Percentiles rank a stretch among this genome's conserved stretches.
These are phyloP conservation scores for Sinosuthora webbiana DNA, from an alignment of 2,113 vertebrate species.

Conservation along the genomic window DNA sequence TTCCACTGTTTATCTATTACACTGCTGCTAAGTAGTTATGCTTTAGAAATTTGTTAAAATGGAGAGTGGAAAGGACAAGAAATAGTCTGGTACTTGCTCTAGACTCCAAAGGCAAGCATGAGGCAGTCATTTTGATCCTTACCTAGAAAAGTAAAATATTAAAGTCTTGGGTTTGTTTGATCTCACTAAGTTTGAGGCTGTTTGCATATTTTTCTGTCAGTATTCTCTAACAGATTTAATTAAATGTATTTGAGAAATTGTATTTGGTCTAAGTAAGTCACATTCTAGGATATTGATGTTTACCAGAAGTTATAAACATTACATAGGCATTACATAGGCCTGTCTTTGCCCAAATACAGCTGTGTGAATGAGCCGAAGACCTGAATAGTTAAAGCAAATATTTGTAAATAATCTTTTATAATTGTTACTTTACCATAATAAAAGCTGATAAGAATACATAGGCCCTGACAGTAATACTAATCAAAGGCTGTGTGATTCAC, in stretches of 20 bases:
- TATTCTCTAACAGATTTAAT: background rate
- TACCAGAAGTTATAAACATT: background rate
- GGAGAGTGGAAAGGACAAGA: background rate
- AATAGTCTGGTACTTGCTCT: background rate
- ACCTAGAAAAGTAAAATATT: background rate
- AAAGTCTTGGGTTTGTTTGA: background rate
- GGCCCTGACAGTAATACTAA: background rate
- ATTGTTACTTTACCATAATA: background rate
- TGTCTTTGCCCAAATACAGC: background rate
- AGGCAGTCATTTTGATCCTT: background rate
- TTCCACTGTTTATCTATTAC: background rate
- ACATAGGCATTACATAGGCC: background rate
- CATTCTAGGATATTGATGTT: background rate
- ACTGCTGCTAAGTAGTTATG: background rate
- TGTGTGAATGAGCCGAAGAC: background rate
- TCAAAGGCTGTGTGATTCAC: constrained; percentile 33
- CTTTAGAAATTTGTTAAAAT: background rate
- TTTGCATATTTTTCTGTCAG: background rate
- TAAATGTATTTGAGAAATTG: background rate
- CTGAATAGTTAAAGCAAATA: background rate
- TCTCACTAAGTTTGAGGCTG: background rate
- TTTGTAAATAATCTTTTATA: background rate
- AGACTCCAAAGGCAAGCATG: background rate
- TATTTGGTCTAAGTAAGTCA: background rate
- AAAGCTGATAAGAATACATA: background rate